Conservation (phyloP, 2,113 vertebrate species). For the Psilopogon haemacephalus region DNA sequence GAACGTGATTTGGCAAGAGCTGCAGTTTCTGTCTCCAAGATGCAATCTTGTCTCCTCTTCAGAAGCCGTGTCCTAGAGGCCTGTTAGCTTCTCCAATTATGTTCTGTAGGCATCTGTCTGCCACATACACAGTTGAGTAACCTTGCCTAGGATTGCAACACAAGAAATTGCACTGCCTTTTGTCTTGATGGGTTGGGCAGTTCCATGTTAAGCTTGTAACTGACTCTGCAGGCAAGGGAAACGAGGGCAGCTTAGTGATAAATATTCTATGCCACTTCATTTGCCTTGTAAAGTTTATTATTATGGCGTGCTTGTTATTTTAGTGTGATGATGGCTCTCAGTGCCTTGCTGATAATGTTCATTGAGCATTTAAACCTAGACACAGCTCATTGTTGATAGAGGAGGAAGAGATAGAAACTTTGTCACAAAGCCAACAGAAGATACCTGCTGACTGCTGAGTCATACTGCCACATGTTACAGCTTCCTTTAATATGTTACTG, state of each 20-base stretch:
- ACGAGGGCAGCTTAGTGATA: neutral
- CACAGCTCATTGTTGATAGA: neutral
- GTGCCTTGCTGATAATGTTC: neutral
- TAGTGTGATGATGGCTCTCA: fast-evolving
- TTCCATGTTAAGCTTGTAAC: neutral
- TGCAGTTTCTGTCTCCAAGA: neutral
- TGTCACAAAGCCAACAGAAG: neutral
- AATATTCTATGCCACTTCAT: neutral
- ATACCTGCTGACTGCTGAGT: neutral
- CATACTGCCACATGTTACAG: neutral
- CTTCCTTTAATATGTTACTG: neutral
- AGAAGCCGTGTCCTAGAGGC: constrained; percentile 28
- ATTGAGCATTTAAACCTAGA: neutral
- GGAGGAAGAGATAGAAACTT: neutral
- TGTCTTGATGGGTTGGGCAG: neutral
- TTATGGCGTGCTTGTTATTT: neutral
- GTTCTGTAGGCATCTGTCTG: neutral
- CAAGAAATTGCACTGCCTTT: neutral
- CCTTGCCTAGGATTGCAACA: neutral
- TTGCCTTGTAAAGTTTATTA: neutral
- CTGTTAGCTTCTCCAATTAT: neutral
- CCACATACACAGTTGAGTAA: neutral
- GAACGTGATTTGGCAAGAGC: neutral
- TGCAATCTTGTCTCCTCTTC: neutral
- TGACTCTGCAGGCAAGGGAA: neutral